phyloP scores from a whole-genome alignment of 2,888 invertebrate genomes.

The Trichogramma dendrolimi region DNA sequence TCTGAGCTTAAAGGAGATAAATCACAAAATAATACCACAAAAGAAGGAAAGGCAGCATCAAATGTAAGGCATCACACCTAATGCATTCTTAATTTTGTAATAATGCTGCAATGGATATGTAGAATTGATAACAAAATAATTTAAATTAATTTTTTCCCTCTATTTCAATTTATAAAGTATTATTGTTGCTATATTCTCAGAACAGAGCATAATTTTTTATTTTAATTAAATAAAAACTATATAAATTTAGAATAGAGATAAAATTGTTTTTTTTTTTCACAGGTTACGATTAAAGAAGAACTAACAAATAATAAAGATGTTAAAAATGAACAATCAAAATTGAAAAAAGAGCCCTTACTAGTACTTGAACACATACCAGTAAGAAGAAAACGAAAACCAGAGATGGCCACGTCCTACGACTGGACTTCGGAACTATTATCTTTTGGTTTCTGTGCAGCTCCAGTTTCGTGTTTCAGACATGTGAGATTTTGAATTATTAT shows the following conservation, averaged over 20 bases:
- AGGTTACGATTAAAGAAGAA: slow-evolving; percentile 37
- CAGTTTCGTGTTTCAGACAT: slow-evolving; percentile 83
- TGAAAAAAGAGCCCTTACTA: slow-evolving; percentile 40
- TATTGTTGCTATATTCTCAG: not conserved
- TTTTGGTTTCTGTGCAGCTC: slow-evolving; percentile 62
- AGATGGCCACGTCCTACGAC: slow-evolving; percentile 60
- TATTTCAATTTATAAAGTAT: not conserved
- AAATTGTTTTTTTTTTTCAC: not conserved
- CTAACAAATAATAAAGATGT: slow-evolving; percentile 29
- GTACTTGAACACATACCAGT: slow-evolving; percentile 52
- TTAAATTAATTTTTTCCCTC: not conserved
- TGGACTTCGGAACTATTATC: slow-evolving; percentile 59
- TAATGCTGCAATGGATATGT: too few relatives aligned
- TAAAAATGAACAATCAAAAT: slow-evolving; percentile 33
- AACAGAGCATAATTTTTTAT: not conserved
- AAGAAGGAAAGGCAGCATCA: slow-evolving; percentile 34
- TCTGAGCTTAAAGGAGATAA: slow-evolving; percentile 38
- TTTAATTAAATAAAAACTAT: slow-evolving; percentile 4
- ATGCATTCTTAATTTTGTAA: too few relatives aligned
- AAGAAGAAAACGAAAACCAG: slow-evolving; percentile 57
- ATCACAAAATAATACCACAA: slow-evolving; percentile 38
- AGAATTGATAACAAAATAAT: not conserved
- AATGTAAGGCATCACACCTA: too few relatives aligned
- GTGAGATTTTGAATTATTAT: slow-evolving; percentile 42
- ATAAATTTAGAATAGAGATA: not conserved